Conservation (phyloP, 2,888 invertebrate species). For the Sepiola atlantica region DNA sequence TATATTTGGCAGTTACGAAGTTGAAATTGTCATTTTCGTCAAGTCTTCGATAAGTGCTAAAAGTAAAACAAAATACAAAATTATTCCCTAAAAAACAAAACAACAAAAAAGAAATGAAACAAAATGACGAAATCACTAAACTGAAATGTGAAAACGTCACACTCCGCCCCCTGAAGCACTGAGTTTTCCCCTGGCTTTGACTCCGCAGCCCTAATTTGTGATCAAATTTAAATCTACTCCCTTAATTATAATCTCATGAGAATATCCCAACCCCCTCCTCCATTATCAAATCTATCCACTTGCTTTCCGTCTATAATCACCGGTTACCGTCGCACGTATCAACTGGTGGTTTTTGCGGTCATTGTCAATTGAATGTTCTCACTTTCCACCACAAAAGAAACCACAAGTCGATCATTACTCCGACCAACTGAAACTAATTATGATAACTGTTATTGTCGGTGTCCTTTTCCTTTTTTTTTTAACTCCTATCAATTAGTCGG, state of each 20-base stretch:
- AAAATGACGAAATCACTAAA: too few species aligned
- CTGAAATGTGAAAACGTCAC: too few species aligned
- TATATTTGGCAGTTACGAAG: too few species aligned
- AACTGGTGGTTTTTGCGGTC: neutral
- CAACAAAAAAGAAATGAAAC: too few species aligned
- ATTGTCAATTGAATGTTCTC: neutral
- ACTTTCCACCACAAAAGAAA: neutral
- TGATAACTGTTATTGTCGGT: neutral
- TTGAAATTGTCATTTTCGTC: too few species aligned
- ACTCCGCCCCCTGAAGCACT: too few species aligned
- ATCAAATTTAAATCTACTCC: neutral
- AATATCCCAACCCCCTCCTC: neutral
- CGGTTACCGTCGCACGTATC: neutral
- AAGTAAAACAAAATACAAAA: too few species aligned
- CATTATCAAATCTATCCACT: neutral
- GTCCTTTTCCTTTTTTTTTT: neutral
- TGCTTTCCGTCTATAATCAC: neutral
- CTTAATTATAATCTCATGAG: neutral
- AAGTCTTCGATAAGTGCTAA: too few species aligned
- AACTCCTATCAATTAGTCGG: neutral
- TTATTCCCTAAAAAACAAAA: too few species aligned
- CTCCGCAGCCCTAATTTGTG: neutral
- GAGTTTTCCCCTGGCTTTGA: too few species aligned
- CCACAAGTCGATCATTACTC: neutral
- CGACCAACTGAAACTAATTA: neutral